Evolutionary conservation across 2,888 invertebrate genomes (phyloP).

Genomic region (Zygothrica quintamaculata): DNA sequence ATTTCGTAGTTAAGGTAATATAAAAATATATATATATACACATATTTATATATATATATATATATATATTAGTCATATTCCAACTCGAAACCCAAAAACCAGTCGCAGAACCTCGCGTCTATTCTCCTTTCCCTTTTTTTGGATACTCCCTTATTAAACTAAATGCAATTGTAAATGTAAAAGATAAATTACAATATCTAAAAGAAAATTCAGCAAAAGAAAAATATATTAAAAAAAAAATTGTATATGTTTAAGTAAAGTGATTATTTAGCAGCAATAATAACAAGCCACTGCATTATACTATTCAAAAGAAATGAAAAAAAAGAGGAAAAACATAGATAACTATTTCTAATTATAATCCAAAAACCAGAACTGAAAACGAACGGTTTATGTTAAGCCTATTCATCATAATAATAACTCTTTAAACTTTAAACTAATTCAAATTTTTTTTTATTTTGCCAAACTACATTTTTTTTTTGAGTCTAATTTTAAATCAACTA

Average conservation of each 20-base stretch:
- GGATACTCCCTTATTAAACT: constrained; percentile 3
- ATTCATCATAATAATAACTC: constrained; percentile 14
- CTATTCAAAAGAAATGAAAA: constrained; percentile 21
- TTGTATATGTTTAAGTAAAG: constrained; percentile 47
- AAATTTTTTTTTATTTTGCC: constrained; percentile 15
- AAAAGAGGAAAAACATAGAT: too few species aligned
- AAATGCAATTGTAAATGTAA: constrained; percentile 18
- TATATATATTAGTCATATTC: constrained; percentile 28
- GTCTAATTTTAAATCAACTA: constrained; percentile 40
- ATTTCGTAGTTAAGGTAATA: too few species aligned
- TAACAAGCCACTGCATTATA: constrained; percentile 22
- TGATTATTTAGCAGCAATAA: constrained; percentile 30
- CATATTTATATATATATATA: constrained; percentile 16
- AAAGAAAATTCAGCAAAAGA: not conserved
- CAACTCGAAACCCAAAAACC: too few species aligned
- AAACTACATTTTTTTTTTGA: constrained; percentile 30
- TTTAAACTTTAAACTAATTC: constrained; percentile 20
- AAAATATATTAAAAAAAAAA: constrained; percentile 22
- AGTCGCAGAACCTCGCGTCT: not conserved
- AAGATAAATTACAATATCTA: not conserved
- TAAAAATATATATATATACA: too few species aligned
- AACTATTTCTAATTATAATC: constrained; percentile 38
- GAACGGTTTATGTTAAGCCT: constrained; percentile 41
- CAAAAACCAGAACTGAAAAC: constrained; percentile 56
- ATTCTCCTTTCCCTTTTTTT: not conserved